Percentiles rank a stretch among this genome's conserved stretches.
phyloP scores from a whole-genome alignment of 2,888 invertebrate species.

The Hirtodrosophila cameraria region DNA sequence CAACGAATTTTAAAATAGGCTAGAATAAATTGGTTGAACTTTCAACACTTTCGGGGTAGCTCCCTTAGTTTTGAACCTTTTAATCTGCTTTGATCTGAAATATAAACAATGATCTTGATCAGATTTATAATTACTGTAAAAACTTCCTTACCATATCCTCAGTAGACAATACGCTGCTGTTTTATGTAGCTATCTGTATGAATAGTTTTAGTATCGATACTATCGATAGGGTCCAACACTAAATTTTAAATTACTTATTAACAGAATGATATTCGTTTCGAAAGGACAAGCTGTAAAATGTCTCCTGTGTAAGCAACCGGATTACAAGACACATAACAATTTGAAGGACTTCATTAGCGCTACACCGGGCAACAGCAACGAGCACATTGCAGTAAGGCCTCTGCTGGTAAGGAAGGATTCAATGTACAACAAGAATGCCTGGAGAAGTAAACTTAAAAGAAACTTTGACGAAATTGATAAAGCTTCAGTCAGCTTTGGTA shows the following conservation, averaged over 20 bases:
- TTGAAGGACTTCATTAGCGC: slow-evolving; percentile 23
- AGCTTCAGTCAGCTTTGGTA: slow-evolving; percentile 72
- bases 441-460: slow-evolving; percentile 67
- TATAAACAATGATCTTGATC: no score
- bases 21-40: no score
- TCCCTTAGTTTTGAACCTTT: no score
- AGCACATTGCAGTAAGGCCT: slow-evolving; percentile 26
- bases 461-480: slow-evolving; percentile 73
- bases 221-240: no score
- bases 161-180: no score
- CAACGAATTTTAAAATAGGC: no score
- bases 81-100: no score
- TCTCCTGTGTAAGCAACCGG: slow-evolving; percentile 50
- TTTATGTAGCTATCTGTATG: no score
- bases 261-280: slow-evolving; percentile 47
- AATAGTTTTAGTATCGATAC: no score
- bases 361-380: slow-evolving; percentile 6
- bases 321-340: slow-evolving; percentile 36
- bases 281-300: slow-evolving; percentile 53
- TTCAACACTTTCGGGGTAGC: no score
- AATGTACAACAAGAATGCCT: slow-evolving; percentile 52
- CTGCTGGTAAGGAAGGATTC: slow-evolving; percentile 46
- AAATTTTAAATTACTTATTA: neutral
- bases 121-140: no score
- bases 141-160: no score